These are phyloP conservation scores for Brachymystax lenok DNA, from an alignment of 2,797 vertebrate species.

Conservation along the genomic window DNA sequence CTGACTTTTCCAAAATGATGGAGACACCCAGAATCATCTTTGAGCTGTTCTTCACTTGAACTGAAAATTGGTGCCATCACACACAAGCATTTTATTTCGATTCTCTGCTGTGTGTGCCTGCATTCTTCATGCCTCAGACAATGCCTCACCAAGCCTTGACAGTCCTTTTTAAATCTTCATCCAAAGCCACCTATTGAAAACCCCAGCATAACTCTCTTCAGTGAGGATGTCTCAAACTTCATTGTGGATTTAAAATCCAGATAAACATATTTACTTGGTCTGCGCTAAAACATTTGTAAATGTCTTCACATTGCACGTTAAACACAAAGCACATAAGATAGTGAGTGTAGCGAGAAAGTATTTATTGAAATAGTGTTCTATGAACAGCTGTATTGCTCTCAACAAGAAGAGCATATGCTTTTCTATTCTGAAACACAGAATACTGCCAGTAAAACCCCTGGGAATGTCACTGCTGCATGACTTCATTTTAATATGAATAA, in stretches of 20 bases:
- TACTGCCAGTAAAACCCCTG: not conserved
- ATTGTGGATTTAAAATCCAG: not conserved
- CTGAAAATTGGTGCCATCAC: slow-evolving; percentile 32
- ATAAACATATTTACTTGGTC: not conserved
- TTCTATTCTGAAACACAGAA: too few species aligned
- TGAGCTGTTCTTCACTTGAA: slow-evolving; percentile 37
- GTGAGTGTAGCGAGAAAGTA: not conserved
- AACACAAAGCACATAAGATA: not conserved
- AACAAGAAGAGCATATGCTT: too few species aligned
- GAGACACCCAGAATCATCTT: slow-evolving; percentile 26
- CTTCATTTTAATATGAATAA: not conserved
- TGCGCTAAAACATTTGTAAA: not conserved
- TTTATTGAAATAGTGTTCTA: not conserved
- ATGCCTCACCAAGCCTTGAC: slow-evolving; percentile 14
- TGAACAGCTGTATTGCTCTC: not conserved
- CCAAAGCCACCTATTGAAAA: slow-evolving; percentile 21
- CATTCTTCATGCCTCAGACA: slow-evolving; percentile 12
- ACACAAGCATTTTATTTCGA: slow-evolving; percentile 29
- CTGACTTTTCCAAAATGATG: slow-evolving; percentile 25
- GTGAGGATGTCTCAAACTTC: not conserved
- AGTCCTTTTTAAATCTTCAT: slow-evolving; percentile 8
- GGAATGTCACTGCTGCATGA: not conserved
- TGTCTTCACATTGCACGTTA: not conserved
- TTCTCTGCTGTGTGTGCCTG: slow-evolving; percentile 15
- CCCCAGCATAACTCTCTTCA: slow-evolving; percentile 16